Evolutionary conservation across 2,797 vertebrate genomes (phyloP).

Genomic region (Kryptopterus vitreolus): DNA sequence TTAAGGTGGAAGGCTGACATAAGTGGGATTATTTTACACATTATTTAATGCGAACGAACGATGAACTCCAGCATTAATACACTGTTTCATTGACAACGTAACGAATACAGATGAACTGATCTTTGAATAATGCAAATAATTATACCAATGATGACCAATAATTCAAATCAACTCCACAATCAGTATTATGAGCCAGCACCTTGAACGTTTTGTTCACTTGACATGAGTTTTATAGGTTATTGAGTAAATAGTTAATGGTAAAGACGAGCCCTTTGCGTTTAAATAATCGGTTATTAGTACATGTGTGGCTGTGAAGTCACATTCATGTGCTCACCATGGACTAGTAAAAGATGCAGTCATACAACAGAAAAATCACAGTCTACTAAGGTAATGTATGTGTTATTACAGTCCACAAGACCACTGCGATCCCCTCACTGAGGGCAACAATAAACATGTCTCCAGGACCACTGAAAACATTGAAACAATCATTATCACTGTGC

Average conservation of each 20-base stretch:
- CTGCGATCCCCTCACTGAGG: conserved; percentile 62
- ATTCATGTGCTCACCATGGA: too few relatives aligned
- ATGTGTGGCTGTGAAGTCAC: not conserved
- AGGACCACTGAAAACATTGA: conserved; percentile 62
- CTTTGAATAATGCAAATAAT: not conserved
- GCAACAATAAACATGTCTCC: conserved; percentile 59
- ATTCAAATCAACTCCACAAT: not conserved
- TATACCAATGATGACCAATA: not conserved
- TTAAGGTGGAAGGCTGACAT: not conserved
- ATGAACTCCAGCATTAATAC: not conserved
- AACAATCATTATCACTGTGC: conserved; percentile 32
- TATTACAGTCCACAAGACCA: conserved; percentile 25
- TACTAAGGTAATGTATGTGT: conserved; percentile 1
- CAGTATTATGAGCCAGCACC: not conserved
- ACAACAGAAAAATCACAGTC: not conserved
- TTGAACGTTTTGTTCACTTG: too few relatives aligned
- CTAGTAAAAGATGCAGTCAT: too few relatives aligned
- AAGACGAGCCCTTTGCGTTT: not conserved
- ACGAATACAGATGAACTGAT: not conserved
- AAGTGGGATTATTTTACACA: not conserved
- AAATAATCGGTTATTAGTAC: not conserved
- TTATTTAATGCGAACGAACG: not conserved
- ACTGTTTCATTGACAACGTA: not conserved
- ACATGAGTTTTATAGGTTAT: too few relatives aligned
- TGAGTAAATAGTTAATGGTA: too few relatives aligned